These are phyloP conservation scores for Vicugna pacos DNA, from an alignment of 2,113 vertebrate genomes.

Conservation along the genomic window DNA sequence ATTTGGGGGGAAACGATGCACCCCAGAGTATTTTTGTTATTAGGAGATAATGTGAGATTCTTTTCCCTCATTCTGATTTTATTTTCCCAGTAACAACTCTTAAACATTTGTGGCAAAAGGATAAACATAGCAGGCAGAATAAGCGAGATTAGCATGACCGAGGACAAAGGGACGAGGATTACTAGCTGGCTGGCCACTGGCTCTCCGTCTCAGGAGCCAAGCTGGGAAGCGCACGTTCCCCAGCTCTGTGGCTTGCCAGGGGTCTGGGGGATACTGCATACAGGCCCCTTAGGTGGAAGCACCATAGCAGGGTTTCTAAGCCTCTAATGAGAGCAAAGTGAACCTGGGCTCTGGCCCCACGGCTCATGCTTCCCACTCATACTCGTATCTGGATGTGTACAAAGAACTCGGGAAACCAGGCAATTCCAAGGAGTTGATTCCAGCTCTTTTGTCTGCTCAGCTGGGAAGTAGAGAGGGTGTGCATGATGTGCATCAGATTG, in stretches of 20 bases:
- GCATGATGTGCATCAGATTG: not conserved
- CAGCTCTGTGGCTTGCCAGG: not conserved
- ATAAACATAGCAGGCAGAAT: not conserved
- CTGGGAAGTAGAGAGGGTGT: not conserved
- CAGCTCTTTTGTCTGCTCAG: not conserved
- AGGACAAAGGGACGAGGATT: not conserved
- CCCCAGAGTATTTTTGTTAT: not conserved
- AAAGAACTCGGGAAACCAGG: not conserved
- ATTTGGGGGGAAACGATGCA: not conserved
- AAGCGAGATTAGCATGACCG: not conserved
- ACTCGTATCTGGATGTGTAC: not conserved
- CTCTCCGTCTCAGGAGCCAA: not conserved
- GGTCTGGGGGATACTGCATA: not conserved
- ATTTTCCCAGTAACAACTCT: constrained; percentile 11
- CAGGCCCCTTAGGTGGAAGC: not conserved
- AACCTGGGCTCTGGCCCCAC: not conserved
- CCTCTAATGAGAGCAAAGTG: not conserved
- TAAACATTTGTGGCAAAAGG: not conserved
- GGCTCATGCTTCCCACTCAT: not conserved
- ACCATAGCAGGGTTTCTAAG: not conserved
- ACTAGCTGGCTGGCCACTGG: not conserved
- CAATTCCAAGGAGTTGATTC: not conserved
- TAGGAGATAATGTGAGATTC: not conserved
- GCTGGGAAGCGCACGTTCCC: not conserved
- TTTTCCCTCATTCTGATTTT: not conserved